Evolutionary conservation across 2,113 vertebrate species (phyloP), one percentile per base, ranked within the genome.

Genomic region (Euleptes europaea): DNA sequence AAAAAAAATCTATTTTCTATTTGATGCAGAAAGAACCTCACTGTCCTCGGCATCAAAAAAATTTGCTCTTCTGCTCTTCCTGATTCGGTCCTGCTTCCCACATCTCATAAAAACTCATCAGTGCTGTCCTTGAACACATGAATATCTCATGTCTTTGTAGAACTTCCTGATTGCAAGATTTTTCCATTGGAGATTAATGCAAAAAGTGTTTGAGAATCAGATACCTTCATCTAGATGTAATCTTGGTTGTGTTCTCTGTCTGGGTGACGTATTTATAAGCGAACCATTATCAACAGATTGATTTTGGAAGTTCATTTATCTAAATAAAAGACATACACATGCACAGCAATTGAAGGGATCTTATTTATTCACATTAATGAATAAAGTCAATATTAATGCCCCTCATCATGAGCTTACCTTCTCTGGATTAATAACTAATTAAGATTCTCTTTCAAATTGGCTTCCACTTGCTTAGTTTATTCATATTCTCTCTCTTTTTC

Each of bases 401-500:
- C 49, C 67, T 38, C 17, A 23, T 35, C 17, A 19, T 17, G 47
- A 40, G 14, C 60, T 57, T 54, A n/a, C 1, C 92, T 84, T 88
- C 72, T 31, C 8, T 54, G 0, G 0, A 1, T 1, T 86, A 5
- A 1, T 73, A 8, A 10, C 4, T 35, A 44, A 44, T 6, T n/a
- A 2, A 33, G 42, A 26, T 75, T 66, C 60, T 72, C 0, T 66
- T 74, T 44, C 80, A 85, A 73, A 51, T 40, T 38, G 77, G 88
- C 80, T 80, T 63, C 42, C 9, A 0, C 8, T 31, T 74, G 73
- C 13, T 26, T 14, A 14, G 23, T 1, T 70, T 1, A 63, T 26
- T 28, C 60, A 28, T 28, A 60, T 60, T 51, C 26, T 54, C 0
- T 23, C 23, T 82, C 0, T 72, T 2, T 73, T 23, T 57, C 54